phyloP scores from a whole-genome alignment of 2,888 invertebrate species.

The Abrostola tripartita region DNA sequence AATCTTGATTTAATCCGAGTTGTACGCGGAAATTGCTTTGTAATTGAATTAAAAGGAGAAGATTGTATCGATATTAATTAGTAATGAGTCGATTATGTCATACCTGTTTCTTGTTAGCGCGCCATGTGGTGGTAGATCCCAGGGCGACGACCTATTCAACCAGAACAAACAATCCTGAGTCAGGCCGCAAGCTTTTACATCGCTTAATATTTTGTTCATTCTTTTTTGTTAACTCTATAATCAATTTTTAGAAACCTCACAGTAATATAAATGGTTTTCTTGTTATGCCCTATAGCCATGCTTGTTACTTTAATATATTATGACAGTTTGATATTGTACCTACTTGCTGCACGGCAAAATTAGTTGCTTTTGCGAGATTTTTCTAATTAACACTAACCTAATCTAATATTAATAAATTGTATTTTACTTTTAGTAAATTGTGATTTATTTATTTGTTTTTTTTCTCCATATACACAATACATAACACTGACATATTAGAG shows the following conservation, averaged over 20 bases:
- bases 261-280: too few relatives aligned
- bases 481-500: too few relatives aligned
- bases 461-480: too few relatives aligned
- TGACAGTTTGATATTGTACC: too few relatives aligned
- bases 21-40: background rate
- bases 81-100: constrained; percentile 39
- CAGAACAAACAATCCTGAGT: constrained; percentile 64
- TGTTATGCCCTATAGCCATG: too few relatives aligned
- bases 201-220: constrained; percentile 39
- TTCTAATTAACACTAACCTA: too few relatives aligned
- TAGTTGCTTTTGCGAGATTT: too few relatives aligned
- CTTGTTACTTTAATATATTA: too few relatives aligned
- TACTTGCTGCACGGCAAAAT: too few relatives aligned
- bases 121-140: constrained; percentile 50
- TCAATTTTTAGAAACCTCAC: background rate
- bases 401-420: too few relatives aligned
- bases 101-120: constrained; percentile 50
- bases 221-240: background rate
- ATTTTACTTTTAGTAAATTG: too few relatives aligned
- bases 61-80: constrained; percentile 29
- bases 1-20: background rate
- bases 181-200: constrained; percentile 52
- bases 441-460: too few relatives aligned
- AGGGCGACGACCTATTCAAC: constrained; percentile 69
- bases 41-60: constrained; percentile 13